A percentile compares a stretch with the other conserved stretches of the same genome.
These are phyloP conservation scores for Amorpha juglandis DNA, from an alignment of 2,888 invertebrate genomes.

Conservation along the genomic window DNA sequence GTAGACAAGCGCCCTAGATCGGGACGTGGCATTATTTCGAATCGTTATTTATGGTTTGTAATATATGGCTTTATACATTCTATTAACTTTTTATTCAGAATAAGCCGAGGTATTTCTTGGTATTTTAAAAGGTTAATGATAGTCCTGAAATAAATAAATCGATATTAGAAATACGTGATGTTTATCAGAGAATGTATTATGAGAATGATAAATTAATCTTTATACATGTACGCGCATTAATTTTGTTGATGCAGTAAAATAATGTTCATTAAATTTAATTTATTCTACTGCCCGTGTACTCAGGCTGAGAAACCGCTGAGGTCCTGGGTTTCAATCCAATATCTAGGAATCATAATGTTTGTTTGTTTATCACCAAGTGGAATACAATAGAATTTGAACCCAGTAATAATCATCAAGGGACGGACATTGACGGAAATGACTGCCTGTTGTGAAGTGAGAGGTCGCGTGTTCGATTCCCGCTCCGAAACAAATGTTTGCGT, in stretches of 20 bases:
- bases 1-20: slow-evolving; percentile 7
- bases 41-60: slow-evolving; percentile 1
- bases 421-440: too few relatives aligned
- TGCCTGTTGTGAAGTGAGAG: too few relatives aligned
- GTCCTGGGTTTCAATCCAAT: too few relatives aligned
- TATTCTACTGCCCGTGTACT: neutral
- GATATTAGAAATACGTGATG: too few relatives aligned
- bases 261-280: neutral
- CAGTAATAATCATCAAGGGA: too few relatives aligned
- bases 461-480: too few relatives aligned
- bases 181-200: too few relatives aligned
- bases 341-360: too few relatives aligned
- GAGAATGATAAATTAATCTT: too few relatives aligned
- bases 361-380: neutral
- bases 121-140: neutral
- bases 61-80: neutral
- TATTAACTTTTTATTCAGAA: neutral
- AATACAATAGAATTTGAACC: too few relatives aligned
- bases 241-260: neutral
- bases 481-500: too few relatives aligned
- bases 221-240: too few relatives aligned
- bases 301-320: neutral
- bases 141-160: neutral
- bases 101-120: neutral
- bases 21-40: neutral